Evolutionary conservation across 1,140 invertebrate species (phyloP), one percentile per base, ranked within the genome.

Genomic region (Luehdorfia chinensis): DNA sequence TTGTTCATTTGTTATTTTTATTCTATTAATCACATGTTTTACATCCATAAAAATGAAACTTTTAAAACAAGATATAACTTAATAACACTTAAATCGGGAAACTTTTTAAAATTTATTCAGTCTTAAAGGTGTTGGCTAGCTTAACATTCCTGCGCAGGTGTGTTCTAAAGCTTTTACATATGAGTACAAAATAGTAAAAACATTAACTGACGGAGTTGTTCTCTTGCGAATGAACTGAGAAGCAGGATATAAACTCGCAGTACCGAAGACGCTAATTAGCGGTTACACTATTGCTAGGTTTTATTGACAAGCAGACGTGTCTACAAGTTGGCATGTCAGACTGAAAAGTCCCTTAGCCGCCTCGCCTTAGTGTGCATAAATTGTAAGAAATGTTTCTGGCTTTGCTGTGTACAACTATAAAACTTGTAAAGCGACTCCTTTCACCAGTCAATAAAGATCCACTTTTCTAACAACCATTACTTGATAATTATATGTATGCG

Each of bases 381-480:
- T 65, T 63, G 3, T 58, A 72, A 59, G 61, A 66, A 73, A 68
- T 64, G 62, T 61, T 53, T 58, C 59, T 56, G 43, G 8, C 54
- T 59, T 23, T 47, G 50, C 51, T 55, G 47, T 59, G 39, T 55
- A 55, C 57, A 59, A 52, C 52, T 55, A 56, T 60, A 64, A 57
- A 60, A 54, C 50, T 55, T 59, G 52, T 65, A 67, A 60, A 59
- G 64, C 52, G 41, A 61, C 66, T 56, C 77, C 70, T 81, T 81
- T 81, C 77, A 76, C 77, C 66, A 43, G 41, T 66, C 60, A 68
- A 72, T 72, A 73, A 72, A 75, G 66, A 67, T 66, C 66, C 64
- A 73, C 68, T 74, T 77, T 78, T 78, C 66, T 68, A 76, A 66
- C 58, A 34, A 4, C 8, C 15, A 30, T 28, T 28, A 19, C 33